Conservation (phyloP, 1,140 invertebrate genomes). For the Sweltsa coloradensis region DNA sequence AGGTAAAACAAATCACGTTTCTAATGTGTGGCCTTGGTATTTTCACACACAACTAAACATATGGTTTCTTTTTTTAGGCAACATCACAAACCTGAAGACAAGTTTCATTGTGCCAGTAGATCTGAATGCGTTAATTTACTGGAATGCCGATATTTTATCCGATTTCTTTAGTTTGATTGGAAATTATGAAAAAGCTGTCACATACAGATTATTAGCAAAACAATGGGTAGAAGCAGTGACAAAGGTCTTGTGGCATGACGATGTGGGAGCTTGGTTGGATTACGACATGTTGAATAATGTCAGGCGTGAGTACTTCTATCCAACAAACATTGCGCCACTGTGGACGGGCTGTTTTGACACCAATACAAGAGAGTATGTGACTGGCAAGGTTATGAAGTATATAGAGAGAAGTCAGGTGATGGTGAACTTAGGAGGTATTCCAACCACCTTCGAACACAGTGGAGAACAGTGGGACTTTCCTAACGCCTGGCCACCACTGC, state of each 20-base stretch:
- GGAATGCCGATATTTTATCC: constrained; percentile 42
- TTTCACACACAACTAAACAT: not conserved
- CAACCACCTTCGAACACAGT: constrained; percentile 32
- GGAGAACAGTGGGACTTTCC: constrained; percentile 47
- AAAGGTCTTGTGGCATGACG: constrained; percentile 55
- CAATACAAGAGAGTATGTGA: not conserved
- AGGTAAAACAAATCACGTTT: too few species aligned
- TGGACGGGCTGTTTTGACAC: constrained; percentile 45
- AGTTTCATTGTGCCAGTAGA: constrained; percentile 69
- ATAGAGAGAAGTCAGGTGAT: constrained; percentile 4
- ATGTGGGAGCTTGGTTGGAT: constrained; percentile 64
- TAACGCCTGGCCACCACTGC: constrained; percentile 43
- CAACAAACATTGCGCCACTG: constrained; percentile 58
- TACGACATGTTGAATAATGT: constrained; percentile 45
- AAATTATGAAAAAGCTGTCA: constrained; percentile 25
- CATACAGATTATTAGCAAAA: constrained; percentile 31
- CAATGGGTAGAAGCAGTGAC: constrained; percentile 42
- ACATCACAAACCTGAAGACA: constrained; percentile 42
- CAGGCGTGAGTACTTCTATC: constrained; percentile 50
- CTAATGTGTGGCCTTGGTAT: too few species aligned
- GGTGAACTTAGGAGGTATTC: constrained; percentile 42
- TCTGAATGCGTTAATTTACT: constrained; percentile 66
- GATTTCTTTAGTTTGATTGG: constrained; percentile 35
- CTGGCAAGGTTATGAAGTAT: constrained; percentile 8
- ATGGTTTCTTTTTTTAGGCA: constrained; percentile 15